Base-by-base conservation (phyloP, 2,113 vertebrate genomes). In the Amphiprion percula region DNA sequence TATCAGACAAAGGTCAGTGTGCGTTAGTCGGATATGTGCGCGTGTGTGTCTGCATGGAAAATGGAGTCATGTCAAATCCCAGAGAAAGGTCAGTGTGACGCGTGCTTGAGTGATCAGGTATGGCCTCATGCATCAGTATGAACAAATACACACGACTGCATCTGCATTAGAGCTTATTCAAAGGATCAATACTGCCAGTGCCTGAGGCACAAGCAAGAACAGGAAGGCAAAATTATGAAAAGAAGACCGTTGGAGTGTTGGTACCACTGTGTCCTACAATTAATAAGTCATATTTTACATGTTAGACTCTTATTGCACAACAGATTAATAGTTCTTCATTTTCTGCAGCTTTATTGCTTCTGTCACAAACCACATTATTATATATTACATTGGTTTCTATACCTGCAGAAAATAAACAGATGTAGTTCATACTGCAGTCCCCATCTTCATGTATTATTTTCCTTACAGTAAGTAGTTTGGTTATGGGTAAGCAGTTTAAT, bases 1-100 rank as follows among this genome's bases (percentile, higher is more conserved):
- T 90, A 91, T 83, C 88, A 90, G 89, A 89, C 85, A 91, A 92
- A 93, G 90, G 92, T 93, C 91, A 91, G 64, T 49, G 58, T 74
- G 86, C 86, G 78, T 80, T 72, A 54, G 77, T 46, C 33, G 47
- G 77, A 46, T 26, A n/a, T 55, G 53, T 46, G 24, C 58, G 69
- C 23, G 67, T 76, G 83, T 26, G 53, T 66, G 74, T 30, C 61
- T 74, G 62, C 23, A 50, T 81, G 70, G 28, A 77, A 85, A 90
- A 83, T 74, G 68, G 62, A 87, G 72, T 79, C 16, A 15, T 73
- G 84, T 86, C 86, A 88, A 82, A 86, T 80, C 73, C 28, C 33
- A 72, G 10, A 50, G 54, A 92, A 91, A 92, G 90, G 92, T 93
- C 83, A 87, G 59, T 6, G 65, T 84, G 88, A 83, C 23, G 23